phyloP scores from a whole-genome alignment of 2,797 vertebrate species.

The Leptatherina wallacei region DNA sequence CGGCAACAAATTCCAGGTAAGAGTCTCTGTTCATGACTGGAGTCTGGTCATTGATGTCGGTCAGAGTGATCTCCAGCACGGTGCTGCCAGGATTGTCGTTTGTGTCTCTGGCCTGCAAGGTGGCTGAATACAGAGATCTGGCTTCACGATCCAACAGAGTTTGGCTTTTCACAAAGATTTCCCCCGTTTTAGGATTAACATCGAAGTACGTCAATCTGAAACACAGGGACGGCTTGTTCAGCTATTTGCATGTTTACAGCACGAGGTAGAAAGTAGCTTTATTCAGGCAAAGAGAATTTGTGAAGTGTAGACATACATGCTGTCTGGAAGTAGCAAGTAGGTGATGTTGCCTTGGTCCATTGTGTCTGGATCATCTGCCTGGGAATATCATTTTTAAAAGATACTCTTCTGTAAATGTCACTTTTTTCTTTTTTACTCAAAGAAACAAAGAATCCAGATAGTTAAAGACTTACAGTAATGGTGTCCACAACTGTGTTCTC shows the following conservation, averaged over 20 bases:
- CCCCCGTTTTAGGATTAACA: slow-evolving; percentile 77
- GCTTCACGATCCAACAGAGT: slow-evolving; percentile 86
- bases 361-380: slow-evolving; percentile 91
- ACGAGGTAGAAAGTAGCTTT: not conserved
- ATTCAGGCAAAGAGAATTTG: slow-evolving; percentile 3
- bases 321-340: slow-evolving; percentile 88
- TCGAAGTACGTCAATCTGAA: slow-evolving; percentile 81
- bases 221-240: slow-evolving; percentile 30
- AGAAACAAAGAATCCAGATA: not conserved
- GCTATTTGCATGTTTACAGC: not conserved
- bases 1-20: slow-evolving; percentile 83
- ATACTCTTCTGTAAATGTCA: not conserved
- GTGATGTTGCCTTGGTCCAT: slow-evolving; percentile 82
- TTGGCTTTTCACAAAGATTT: slow-evolving; percentile 78
- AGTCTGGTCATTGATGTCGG: slow-evolving; percentile 86
- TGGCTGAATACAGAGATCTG: slow-evolving; percentile 84
- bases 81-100: slow-evolving; percentile 76
- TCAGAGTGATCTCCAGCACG: slow-evolving; percentile 84
- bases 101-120: slow-evolving; percentile 88
- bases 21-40: slow-evolving; percentile 81
- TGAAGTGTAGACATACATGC: slow-evolving; percentile 84
- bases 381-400: slow-evolving; percentile 9
- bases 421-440: not conserved
- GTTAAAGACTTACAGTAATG: slow-evolving; percentile 83
- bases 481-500: slow-evolving; percentile 65